Evolutionary conservation across 2,113 vertebrate genomes (phyloP), one percentile per base, ranked within the genome.

Genomic region (Barbus barbus): DNA sequence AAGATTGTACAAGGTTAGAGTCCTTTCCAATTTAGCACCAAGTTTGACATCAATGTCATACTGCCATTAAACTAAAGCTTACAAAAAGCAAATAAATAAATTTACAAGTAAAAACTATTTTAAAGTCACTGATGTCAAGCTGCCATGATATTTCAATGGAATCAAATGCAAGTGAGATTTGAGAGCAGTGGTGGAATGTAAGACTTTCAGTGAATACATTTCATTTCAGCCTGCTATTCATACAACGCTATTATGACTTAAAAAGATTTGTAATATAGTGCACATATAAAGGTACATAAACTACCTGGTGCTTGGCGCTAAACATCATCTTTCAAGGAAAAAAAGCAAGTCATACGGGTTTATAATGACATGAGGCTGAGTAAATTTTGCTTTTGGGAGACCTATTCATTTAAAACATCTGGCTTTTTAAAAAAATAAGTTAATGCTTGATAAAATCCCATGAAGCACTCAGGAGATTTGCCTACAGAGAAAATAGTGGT

Each of bases 371-470:
- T 14, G 12, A 14, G 13, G 46, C 13, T 48, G 44, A 46, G 44
- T 46, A 14, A 13, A 60, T 72, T 72, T 14, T 38, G 18, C 18
- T 73, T 72, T 24, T 73, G 22, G 38, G 4, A 22, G 22, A 44
- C 36, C 69, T 6, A 44, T 72, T 44, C 20, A 36, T 41, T 72
- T 72, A 41, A 41, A 20, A 72, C 36, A 38, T 36, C 31, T 36
- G 31, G 16, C 48, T 18, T 18, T 41, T 13, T n/a, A 53, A 53
- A 38, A 38, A 60, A 78, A 26, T 5, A 11, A 0, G 3, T 38
- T 9, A 78, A 78, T 61, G n/a, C n/a, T 26, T 44, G 6, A 61
- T 18, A 44, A 41, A 60, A 78, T 61, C 53, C 76, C n/a, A 60
- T 26, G 13, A 61, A 73, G n/a, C 13, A 20, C 18, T 78, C 3